Evolutionary conservation across 2,888 invertebrate species (phyloP).

Genomic region (Arrhopalites spinosus): DNA sequence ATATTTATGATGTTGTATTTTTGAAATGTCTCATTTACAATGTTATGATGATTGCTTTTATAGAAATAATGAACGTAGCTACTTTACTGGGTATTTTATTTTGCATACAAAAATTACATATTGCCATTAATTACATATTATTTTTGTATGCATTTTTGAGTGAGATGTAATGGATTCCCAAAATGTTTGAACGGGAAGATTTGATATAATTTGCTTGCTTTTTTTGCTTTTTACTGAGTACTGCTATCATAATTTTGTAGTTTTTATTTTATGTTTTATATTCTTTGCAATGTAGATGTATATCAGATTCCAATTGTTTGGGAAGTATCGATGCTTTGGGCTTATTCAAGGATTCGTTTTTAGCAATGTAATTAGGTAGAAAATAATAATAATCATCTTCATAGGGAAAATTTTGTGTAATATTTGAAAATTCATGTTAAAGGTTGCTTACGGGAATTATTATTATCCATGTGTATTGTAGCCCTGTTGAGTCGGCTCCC

Average conservation of each 20-base stretch:
- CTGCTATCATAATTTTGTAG: background rate
- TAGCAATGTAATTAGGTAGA: background rate
- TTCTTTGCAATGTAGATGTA: background rate
- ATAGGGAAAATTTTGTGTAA: background rate
- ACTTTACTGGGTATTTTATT: too few relatives aligned
- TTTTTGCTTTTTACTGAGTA: too few relatives aligned
- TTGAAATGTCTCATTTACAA: too few relatives aligned
- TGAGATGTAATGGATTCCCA: too few relatives aligned
- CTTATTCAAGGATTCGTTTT: background rate
- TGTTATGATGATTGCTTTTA: too few relatives aligned
- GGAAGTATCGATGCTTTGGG: background rate
- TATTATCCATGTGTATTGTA: constrained; percentile 39
- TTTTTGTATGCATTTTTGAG: too few relatives aligned
- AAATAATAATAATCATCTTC: background rate
- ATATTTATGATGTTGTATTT: too few relatives aligned
- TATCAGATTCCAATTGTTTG: background rate
- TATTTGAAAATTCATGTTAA: background rate
- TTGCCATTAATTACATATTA: too few relatives aligned
- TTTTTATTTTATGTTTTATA: background rate
- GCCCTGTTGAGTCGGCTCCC: constrained; percentile 49
- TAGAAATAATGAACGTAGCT: too few relatives aligned
- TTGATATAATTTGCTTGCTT: too few relatives aligned
- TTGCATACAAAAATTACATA: too few relatives aligned
- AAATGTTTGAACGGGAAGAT: too few relatives aligned
- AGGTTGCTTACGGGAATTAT: constrained; percentile 24